These are phyloP conservation scores for Huso huso DNA, from an alignment of 2,797 vertebrate species.

Conservation along the genomic window DNA sequence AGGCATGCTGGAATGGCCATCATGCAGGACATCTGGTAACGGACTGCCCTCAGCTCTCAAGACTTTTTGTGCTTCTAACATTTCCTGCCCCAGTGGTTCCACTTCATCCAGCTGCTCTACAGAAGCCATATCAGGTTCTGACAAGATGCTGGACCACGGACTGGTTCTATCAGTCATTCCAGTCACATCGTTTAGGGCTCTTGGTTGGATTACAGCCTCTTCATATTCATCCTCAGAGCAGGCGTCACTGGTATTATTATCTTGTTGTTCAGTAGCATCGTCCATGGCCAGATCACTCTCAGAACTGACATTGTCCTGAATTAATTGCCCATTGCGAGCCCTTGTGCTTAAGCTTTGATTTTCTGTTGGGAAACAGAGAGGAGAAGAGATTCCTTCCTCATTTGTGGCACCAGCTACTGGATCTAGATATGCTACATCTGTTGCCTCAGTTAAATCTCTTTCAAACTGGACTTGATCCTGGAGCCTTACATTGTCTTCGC, in stretches of 20 bases:
- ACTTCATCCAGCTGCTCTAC: conserved; percentile 36
- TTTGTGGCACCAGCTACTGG: too few species aligned
- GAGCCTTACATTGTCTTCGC: background rate
- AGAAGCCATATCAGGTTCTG: conserved; percentile 56
- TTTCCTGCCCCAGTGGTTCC: conserved; percentile 10
- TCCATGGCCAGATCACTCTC: too few species aligned
- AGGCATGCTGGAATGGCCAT: background rate
- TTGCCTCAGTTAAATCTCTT: too few species aligned
- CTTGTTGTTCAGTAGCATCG: too few species aligned
- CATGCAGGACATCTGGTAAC: conserved; percentile 7
- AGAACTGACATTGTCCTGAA: too few species aligned
- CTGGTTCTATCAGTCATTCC: conserved; percentile 80
- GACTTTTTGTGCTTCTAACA: conserved; percentile 10
- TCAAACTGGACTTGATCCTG: too few species aligned
- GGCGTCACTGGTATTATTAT: background rate
- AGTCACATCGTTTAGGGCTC: conserved; percentile 79
- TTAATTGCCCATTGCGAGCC: too few species aligned
- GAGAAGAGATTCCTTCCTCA: too few species aligned
- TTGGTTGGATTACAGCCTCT: conserved; percentile 74
- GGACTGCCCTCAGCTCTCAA: conserved; percentile 17
- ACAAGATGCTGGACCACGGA: conserved; percentile 85
- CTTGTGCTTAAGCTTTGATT: too few species aligned
- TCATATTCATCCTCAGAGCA: conserved; percentile 73
- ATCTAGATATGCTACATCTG: too few species aligned
- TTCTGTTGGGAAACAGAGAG: too few species aligned